Evolutionary conservation across 2,113 vertebrate genomes (phyloP).

Genomic region (Telmatochromis sp.): DNA sequence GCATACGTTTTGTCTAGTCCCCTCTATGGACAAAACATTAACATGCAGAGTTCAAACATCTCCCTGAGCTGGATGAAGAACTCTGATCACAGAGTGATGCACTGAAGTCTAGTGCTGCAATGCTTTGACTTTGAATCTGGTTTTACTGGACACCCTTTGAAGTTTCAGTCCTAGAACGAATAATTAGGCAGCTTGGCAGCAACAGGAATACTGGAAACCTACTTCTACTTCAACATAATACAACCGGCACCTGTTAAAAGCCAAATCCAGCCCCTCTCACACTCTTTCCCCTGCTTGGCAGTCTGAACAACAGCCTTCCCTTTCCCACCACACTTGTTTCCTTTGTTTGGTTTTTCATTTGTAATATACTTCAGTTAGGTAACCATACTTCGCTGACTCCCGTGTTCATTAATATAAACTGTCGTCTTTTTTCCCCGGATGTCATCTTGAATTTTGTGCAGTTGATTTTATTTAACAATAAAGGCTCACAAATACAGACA

Average conservation of each 20-base stretch:
- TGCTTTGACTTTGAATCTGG: background rate
- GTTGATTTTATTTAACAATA: background rate
- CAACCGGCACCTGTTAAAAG: background rate
- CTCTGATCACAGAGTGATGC: background rate
- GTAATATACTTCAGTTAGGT: background rate
- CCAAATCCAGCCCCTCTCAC: background rate
- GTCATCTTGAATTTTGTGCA: background rate
- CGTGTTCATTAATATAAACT: background rate
- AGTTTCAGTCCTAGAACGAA: background rate
- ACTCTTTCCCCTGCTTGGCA: background rate
- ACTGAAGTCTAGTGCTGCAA: background rate
- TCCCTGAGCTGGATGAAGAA: background rate
- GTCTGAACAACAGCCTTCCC: background rate
- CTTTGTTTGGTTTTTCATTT: background rate
- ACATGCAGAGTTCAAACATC: background rate
- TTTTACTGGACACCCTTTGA: background rate
- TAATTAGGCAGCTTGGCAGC: background rate
- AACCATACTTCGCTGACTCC: background rate
- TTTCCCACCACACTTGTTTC: background rate
- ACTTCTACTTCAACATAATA: background rate
- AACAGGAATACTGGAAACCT: background rate
- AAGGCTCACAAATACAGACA: background rate
- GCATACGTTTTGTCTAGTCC: fast-evolving
- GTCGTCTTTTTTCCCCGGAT: fast-evolving
- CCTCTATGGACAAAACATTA: background rate